Base-by-base conservation (phyloP, 2,113 vertebrate genomes). In the Stictonetta naevosa region DNA sequence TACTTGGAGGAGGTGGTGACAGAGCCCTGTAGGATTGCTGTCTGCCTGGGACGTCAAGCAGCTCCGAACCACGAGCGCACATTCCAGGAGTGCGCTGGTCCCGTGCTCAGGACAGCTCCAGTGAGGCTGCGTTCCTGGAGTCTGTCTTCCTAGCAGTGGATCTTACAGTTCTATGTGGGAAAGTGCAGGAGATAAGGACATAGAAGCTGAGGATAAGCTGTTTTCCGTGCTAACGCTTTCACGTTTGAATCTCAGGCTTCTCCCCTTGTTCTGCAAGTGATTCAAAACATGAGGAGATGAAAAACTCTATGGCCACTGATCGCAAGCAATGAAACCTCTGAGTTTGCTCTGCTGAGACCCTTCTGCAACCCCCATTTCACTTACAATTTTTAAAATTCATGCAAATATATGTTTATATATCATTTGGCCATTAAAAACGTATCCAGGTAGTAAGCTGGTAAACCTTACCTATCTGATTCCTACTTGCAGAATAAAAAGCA, bases 381-480 rank as follows among this genome's bases (percentile, higher is more conserved):
- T 59, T 78, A 38, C 18, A 13, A 26, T 59, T 67, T 56, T 48
- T 84, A 36, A 88, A 88, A 69, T 29, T 52, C 13, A 38, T 50
- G 29, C 11, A 48, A 22, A 14, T 6, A 52, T 2, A 25, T 23
- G 18, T 17, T 55, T 10, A 21, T 10, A 26, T 19, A 78, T 3
- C 28, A 59, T 34, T 48, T 40, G 15, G n/a, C 11, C 19, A 25
- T 80, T 58, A 67, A 52, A 62, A 33, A 34, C 71, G 40, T 52
- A 28, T 13, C 25, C 36, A 42, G 21, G 52, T 42, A 82, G 5
- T 40, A 63, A 78, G 38, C 26, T 53, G 14, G 40, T 34, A 86
- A 78, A 82, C 8, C 97, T 98, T 99, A 99, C 99, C 99, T 98
- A 99, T 99, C 96, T 99, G 99, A 97, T 99, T 99, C 97, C 98